Conservation (phyloP, 2,113 vertebrate species). For the Syngnathus floridae region DNA sequence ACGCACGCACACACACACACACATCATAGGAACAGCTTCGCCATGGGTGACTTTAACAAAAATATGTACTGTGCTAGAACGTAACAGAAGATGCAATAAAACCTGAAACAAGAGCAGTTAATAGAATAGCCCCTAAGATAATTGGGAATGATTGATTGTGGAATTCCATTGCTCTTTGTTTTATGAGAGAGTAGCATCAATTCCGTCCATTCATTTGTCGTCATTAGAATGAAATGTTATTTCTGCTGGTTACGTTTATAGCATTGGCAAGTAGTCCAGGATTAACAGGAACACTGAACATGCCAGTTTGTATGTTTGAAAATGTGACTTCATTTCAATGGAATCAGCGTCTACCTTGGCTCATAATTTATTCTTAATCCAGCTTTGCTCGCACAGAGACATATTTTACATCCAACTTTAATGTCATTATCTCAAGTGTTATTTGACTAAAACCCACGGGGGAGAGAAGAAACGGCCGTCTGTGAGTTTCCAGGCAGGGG, state of each 20-base stretch:
- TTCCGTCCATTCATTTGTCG: too few species aligned
- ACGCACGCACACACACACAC: not conserved
- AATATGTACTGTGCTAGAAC: not conserved
- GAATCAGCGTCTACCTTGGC: slow-evolving; percentile 5
- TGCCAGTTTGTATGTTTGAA: not conserved
- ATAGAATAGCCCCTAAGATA: too few species aligned
- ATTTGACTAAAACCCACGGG: slow-evolving; percentile 22
- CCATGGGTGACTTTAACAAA: not conserved
- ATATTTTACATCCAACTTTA: slow-evolving; percentile 29
- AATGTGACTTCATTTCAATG: not conserved
- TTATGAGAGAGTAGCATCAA: too few species aligned
- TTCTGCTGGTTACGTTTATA: too few species aligned
- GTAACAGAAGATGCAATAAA: too few species aligned
- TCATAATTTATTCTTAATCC: slow-evolving; percentile 24
- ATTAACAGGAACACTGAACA: too few species aligned
- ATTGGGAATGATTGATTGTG: too few species aligned
- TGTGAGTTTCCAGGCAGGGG: slow-evolving; percentile 23
- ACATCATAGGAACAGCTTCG: not conserved
- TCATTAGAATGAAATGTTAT: too few species aligned
- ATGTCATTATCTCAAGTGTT: slow-evolving; percentile 34
- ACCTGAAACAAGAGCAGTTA: too few species aligned
- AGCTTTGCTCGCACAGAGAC: slow-evolving; percentile 12
- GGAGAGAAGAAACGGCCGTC: slow-evolving; percentile 17
- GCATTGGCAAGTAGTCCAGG: too few species aligned
- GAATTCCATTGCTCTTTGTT: too few species aligned